Percentiles rank a stretch among this genome's conserved stretches.
These are phyloP conservation scores for Percopsis omiscomaycus DNA, from an alignment of 2,797 vertebrate genomes.

Conservation along the genomic window DNA sequence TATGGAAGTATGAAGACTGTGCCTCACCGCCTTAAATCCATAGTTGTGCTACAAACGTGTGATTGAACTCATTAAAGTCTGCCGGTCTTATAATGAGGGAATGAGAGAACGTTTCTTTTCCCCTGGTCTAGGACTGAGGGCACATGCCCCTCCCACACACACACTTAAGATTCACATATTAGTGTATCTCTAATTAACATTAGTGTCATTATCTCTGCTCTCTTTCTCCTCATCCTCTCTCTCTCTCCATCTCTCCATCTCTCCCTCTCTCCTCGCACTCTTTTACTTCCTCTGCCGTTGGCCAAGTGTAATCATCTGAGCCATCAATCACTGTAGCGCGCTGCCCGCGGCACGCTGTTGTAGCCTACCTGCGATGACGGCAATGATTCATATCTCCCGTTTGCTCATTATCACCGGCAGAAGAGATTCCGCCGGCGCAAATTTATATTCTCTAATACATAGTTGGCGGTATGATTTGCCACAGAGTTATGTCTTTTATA, in stretches of 20 bases:
- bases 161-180: slow-evolving; percentile 51
- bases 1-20: neutral
- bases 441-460: slow-evolving; percentile 33
- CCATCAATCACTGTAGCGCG: slow-evolving; percentile 58
- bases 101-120: slow-evolving; percentile 15
- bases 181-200: slow-evolving; percentile 64
- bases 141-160: slow-evolving; percentile 11
- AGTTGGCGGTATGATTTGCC: slow-evolving; percentile 37
- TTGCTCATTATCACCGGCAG: slow-evolving; percentile 57
- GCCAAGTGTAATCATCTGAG: slow-evolving; percentile 62
- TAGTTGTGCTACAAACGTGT: neutral
- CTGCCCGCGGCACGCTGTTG: slow-evolving; percentile 43
- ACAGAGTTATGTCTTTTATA: slow-evolving; percentile 8
- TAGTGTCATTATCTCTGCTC: slow-evolving; percentile 54
- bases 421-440: slow-evolving; percentile 16
- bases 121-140: slow-evolving; percentile 16
- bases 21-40: neutral
- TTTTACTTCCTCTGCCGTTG: slow-evolving; percentile 48
- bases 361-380: slow-evolving; percentile 60
- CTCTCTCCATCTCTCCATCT: slow-evolving; percentile 4
- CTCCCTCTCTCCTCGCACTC: neutral
- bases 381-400: slow-evolving; percentile 55
- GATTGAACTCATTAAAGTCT: slow-evolving; percentile 11
- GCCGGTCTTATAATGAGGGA: neutral
- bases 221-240: slow-evolving; percentile 34